phyloP scores from a whole-genome alignment of 1,140 invertebrate genomes.

The Heliconius hermathena region DNA sequence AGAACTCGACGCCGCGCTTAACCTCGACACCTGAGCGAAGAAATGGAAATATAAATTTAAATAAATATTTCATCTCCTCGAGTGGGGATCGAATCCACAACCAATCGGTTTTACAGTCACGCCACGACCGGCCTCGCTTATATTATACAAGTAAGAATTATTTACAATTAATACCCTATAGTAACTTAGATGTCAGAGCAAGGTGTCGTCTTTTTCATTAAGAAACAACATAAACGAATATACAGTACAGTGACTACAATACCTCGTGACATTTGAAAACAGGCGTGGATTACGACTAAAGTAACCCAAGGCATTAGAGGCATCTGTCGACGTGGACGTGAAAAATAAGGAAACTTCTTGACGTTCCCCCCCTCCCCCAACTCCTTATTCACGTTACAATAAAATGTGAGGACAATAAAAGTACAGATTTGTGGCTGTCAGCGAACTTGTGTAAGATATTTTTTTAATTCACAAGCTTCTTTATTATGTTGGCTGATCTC shows the following conservation, averaged over 20 bases:
- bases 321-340: conserved; percentile 52
- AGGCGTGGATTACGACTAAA: conserved; percentile 45
- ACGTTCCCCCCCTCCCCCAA: conserved; percentile 13
- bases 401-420: conserved; percentile 45
- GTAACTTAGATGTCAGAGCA: neutral
- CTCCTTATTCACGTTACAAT: conserved; percentile 48
- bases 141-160: neutral
- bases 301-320: conserved; percentile 48
- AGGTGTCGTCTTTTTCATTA: conserved; percentile 36
- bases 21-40: no score
- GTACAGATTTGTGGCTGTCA: conserved; percentile 19
- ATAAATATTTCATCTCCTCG: no score
- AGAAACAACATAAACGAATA: conserved; percentile 22
- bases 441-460: neutral
- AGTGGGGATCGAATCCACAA: no score
- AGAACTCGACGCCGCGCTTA: no score
- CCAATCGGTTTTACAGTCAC: no score
- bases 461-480: neutral
- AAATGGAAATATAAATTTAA: no score
- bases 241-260: neutral
- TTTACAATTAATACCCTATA: neutral
- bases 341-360: conserved; percentile 54
- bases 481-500: neutral
- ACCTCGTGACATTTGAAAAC: conserved; percentile 40
- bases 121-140: no score